These are phyloP conservation scores for Bos taurus DNA, from an alignment of 2,113 vertebrate species.

Conservation along the genomic window ARS-UCD2.0 NC_037349.1:59026501-59027000, in stretches of 20 bases:
- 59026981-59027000: fast-evolving
- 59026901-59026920: not conserved
- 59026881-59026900: not conserved
- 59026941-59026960: not conserved
- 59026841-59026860: not conserved
- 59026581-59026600: not conserved
- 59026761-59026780: not conserved
- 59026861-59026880: not conserved
- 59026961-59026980: not conserved
- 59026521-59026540: not conserved
- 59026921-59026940: not conserved
- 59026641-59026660: not conserved
- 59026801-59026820: not conserved
- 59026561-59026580: not conserved
- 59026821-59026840: not conserved
- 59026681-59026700: not conserved
- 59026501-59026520: not conserved
- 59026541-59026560: not conserved
- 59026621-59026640: not conserved
- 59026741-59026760: not conserved
- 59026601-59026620: not conserved
- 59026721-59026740: not conserved
- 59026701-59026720: not conserved
- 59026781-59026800: not conserved
- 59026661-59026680: not conserved